Evolutionary conservation across 2,888 invertebrate species (phyloP).

Genomic region (Clunio marinus): DNA sequence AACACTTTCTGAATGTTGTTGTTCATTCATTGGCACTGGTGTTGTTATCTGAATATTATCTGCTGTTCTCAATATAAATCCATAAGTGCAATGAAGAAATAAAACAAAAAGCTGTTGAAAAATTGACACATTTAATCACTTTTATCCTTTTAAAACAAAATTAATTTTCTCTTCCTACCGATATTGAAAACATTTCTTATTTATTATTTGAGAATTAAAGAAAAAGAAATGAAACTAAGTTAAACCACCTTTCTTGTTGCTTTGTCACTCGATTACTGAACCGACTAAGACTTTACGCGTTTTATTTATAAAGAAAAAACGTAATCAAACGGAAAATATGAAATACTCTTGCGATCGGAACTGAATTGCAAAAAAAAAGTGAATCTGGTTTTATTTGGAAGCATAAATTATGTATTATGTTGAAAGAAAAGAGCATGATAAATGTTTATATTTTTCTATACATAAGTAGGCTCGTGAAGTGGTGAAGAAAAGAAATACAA

Average conservation of each 20-base stretch:
- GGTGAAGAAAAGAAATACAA: too few relatives aligned
- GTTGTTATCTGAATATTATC: neutral
- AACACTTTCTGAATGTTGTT: neutral
- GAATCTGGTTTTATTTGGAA: too few relatives aligned
- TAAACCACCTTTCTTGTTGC: neutral
- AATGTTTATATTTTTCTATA: too few relatives aligned
- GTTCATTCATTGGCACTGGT: neutral
- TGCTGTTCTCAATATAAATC: neutral
- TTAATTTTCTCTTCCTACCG: neutral
- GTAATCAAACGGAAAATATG: slow-evolving; percentile 24
- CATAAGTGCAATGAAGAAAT: neutral
- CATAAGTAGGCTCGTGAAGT: too few relatives aligned
- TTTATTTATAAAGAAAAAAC: slow-evolving; percentile 30
- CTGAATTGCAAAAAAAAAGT: too few relatives aligned
- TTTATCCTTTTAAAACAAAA: too few relatives aligned
- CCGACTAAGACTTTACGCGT: neutral
- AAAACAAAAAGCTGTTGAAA: slow-evolving; percentile 9
- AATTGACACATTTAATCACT: neutral
- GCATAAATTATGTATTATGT: too few relatives aligned
- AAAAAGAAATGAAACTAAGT: neutral
- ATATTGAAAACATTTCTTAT: neutral
- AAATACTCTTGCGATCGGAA: neutral
- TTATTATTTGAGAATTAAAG: neutral
- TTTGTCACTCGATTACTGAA: slow-evolving; percentile 10
- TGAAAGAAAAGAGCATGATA: too few relatives aligned